These are phyloP conservation scores for Erythrolamprus reginae DNA, from an alignment of 2,113 vertebrate species.

Conservation along the genomic window DNA sequence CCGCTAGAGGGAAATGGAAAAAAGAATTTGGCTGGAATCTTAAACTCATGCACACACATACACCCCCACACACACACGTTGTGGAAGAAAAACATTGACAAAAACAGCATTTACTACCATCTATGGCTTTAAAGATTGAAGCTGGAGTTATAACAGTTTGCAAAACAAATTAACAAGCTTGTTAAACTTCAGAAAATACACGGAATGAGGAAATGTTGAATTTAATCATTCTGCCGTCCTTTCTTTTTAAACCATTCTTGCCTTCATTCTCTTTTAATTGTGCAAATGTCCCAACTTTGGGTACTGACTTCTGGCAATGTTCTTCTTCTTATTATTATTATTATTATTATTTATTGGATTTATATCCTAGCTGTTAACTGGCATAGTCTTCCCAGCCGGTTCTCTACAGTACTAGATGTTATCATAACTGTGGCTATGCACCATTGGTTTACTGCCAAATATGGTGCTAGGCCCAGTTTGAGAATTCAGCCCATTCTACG, in stretches of 20 bases:
- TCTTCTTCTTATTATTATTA: too few species aligned
- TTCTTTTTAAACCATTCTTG: too few species aligned
- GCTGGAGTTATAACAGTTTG: neutral
- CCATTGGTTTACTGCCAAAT: neutral
- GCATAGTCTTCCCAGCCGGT: neutral
- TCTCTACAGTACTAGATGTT: neutral
- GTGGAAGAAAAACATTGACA: neutral
- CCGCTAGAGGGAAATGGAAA: conserved; percentile 1
- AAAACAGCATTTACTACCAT: neutral
- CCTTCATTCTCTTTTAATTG: neutral
- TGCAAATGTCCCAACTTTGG: neutral
- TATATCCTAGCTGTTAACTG: too few species aligned
- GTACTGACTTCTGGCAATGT: neutral
- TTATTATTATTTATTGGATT: too few species aligned
- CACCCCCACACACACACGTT: neutral
- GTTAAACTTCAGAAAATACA: neutral
- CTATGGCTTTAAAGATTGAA: conserved; percentile 14
- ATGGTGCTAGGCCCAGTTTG: neutral
- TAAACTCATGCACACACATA: neutral
- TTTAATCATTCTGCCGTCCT: neutral
- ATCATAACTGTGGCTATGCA: neutral
- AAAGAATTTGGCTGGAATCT: neutral
- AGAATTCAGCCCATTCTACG: neutral
- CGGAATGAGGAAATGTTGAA: neutral
- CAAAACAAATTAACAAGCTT: neutral